Conservation (phyloP, 2,113 vertebrate species). For the Sapajus apella region DNA sequence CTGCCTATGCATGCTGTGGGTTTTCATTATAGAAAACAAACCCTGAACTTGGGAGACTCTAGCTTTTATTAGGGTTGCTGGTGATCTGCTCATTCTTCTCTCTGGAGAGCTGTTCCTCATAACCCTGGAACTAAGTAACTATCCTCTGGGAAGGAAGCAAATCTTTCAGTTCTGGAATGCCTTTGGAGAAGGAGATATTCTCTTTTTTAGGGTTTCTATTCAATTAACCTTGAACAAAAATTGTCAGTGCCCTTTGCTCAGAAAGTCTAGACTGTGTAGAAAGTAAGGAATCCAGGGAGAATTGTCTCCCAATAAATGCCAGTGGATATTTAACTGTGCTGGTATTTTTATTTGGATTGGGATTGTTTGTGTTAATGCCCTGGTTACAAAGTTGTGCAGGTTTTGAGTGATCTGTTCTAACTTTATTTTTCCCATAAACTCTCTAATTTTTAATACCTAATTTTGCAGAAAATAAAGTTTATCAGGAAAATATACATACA, state of each 20-base stretch:
- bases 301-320: not conserved
- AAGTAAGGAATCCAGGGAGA: not conserved
- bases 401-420: not conserved
- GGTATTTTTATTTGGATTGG: not conserved
- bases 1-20: not conserved
- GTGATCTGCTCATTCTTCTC: not conserved
- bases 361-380: not conserved
- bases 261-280: not conserved
- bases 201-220: not conserved
- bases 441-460: not conserved
- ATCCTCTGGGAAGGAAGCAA: not conserved
- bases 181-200: not conserved
- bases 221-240: not conserved
- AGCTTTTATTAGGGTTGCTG: not conserved
- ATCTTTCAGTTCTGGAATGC: not conserved
- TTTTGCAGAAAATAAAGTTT: constrained; percentile 3
- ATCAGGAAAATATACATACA: not conserved
- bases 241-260: not conserved
- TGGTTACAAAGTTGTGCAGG: not conserved
- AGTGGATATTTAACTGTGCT: not conserved
- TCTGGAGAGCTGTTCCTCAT: not conserved
- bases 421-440: not conserved
- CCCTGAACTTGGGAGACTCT: not conserved
- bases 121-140: not conserved
- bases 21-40: constrained; percentile 8